phyloP scores from a whole-genome alignment of 2,113 vertebrate species.

The Muscicapa adusta region DNA sequence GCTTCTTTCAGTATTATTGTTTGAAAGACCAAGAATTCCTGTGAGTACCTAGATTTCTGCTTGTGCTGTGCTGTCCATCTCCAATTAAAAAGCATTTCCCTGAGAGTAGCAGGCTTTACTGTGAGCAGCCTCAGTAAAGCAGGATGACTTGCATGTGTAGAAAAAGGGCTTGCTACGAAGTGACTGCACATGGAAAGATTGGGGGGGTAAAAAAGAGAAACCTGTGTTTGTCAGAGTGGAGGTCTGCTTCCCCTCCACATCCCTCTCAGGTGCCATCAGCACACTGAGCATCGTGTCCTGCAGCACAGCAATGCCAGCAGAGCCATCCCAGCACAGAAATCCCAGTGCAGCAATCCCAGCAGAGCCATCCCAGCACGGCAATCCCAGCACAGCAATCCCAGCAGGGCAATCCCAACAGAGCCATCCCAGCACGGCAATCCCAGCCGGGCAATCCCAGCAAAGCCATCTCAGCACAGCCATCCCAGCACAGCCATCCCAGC shows the following conservation, averaged over 20 bases:
- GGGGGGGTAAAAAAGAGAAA: not conserved
- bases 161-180: not conserved
- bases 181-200: not conserved
- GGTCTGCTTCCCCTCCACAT: not conserved
- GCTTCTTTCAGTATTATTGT: not conserved
- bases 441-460: too few species aligned
- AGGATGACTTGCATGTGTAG: not conserved
- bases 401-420: too few species aligned
- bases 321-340: too few species aligned
- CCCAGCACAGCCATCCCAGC: too few species aligned
- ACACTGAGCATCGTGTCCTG: accelerated
- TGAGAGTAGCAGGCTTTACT: not conserved
- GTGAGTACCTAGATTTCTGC: not conserved
- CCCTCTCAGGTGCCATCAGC: not conserved
- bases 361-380: too few species aligned
- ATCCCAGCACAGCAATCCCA: too few species aligned
- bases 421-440: too few species aligned
- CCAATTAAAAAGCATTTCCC: not conserved
- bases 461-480: too few species aligned
- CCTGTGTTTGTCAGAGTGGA: not conserved
- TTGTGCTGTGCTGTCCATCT: not conserved
- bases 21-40: not conserved
- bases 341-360: too few species aligned
- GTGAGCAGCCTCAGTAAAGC: not conserved
- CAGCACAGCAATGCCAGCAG: too few species aligned